Base-by-base conservation (phyloP, 2,797 vertebrate genomes). In the Halcyon chelicuti region DNA sequence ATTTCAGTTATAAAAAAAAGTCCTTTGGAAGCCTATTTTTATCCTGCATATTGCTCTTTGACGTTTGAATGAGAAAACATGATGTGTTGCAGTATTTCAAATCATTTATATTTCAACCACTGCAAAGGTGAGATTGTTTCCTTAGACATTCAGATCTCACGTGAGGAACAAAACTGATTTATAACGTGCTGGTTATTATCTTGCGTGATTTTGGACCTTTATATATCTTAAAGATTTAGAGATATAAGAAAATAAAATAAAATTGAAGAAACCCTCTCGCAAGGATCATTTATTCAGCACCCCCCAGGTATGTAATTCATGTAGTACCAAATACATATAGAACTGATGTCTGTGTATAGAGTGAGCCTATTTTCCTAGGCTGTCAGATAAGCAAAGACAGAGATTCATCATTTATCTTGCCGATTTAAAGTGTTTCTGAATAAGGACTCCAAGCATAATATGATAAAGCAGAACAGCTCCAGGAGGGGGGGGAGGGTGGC, bases 281-380 rank as follows among this genome's bases (percentile, higher is more conserved):
- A 91, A 62, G 67, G 88, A 88, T 94, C 54, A 94, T 94, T 97
- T 95, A 88, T 96, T 93, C 78, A 97, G 78, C 84, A 68, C 63
- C 80, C 78, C 66, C 65, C 72, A 92, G 88, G 79, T 95, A 95
- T 87, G 87, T 93, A 92, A 95, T 70, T 88, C 22, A 72, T 91
- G 93, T 86, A 86, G 63, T 52, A 90, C 49, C 83, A 72, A 87
- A 90, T 68, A 88, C 35, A 22, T 90, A 70, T 67, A 87, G 95
- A 93, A 8, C 33, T 0, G 2, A 31, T 70, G 47, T 71, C 77
- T 65, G 37, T 66, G 40, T 82, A 33, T 21, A 42, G 37, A 89
- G 61, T 67, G 76, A 83, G 63, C 51, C 46, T 81, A 58, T 94
- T 94, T 71, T 73, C 87, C 58, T 81, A 39, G 37, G 42, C 57